A percentile compares a stretch with the other conserved stretches of the same genome.
Conservation (phyloP, 1,140 invertebrate species). For the Protaetia brevitarsis region DNA sequence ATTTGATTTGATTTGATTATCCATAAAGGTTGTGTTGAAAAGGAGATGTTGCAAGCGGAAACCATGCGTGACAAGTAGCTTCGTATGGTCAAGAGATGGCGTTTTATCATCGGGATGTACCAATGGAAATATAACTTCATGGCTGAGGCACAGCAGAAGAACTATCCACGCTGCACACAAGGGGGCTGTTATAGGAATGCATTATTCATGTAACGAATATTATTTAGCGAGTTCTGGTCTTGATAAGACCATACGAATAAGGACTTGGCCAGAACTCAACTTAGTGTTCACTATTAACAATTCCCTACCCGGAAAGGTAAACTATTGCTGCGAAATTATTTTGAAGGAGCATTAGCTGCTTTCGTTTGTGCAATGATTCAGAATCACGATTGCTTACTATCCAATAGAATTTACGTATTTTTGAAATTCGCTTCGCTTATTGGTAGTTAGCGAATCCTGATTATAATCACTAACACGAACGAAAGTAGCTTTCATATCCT, state of each 20-base stretch:
- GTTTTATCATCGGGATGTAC: not conserved
- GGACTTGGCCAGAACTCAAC: not conserved
- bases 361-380: too few species aligned
- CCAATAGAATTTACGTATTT: too few species aligned
- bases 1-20: not conserved
- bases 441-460: too few species aligned
- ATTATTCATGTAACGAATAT: conserved; percentile 8
- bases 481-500: not conserved
- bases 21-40: not conserved
- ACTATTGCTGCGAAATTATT: too few species aligned
- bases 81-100: not conserved
- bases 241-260: not conserved
- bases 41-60: not conserved
- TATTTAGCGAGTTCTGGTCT: conserved; percentile 2
- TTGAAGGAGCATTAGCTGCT: too few species aligned
- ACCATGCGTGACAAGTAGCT: not conserved
- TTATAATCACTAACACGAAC: too few species aligned
- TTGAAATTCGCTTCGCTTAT: too few species aligned
- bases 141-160: too few species aligned
- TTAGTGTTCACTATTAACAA: not conserved
- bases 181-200: not conserved
- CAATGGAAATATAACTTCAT: not conserved
- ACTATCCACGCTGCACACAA: not conserved
- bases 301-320: not conserved
- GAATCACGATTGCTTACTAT: too few species aligned